Conservation (phyloP, 2,113 vertebrate species). For the Rhabdomys dilectus region DNA sequence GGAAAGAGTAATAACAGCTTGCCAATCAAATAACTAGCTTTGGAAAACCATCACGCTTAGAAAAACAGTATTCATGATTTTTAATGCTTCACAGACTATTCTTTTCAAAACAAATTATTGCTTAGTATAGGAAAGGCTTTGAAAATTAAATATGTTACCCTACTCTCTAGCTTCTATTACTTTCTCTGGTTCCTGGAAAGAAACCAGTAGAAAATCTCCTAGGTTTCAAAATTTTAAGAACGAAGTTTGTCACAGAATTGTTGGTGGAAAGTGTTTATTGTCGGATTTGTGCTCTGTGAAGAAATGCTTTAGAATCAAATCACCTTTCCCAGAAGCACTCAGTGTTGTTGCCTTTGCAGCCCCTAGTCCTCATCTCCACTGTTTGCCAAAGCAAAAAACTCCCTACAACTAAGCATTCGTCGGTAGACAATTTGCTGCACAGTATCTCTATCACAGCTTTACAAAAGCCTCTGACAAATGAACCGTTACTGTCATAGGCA, state of each 20-base stretch:
- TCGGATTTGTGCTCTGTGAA: slow-evolving; percentile 41
- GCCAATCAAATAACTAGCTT: not conserved
- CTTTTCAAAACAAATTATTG: not conserved
- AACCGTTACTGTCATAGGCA: slow-evolving; percentile 77
- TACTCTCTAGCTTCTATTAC: not conserved
- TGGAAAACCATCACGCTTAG: not conserved
- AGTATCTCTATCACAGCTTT: slow-evolving; percentile 76
- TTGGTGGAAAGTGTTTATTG: slow-evolving; percentile 40
- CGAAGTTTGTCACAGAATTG: slow-evolving; percentile 31
- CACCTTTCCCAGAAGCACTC: not conserved
- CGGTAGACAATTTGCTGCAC: slow-evolving; percentile 74
- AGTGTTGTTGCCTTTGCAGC: slow-evolving; percentile 35
- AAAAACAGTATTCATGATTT: slow-evolving; percentile 28
- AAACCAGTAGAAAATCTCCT: not conserved
- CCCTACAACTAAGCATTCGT: slow-evolving; percentile 42
- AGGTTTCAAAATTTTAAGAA: slow-evolving; percentile 15
- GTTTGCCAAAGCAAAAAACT: slow-evolving; percentile 63
- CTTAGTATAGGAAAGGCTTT: slow-evolving; percentile 16
- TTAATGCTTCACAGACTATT: not conserved
- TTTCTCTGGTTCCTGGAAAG: slow-evolving; percentile 5
- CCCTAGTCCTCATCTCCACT: not conserved
- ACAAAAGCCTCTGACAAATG: slow-evolving; percentile 82
- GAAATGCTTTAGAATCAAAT: slow-evolving; percentile 50
- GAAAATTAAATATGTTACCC: not conserved
- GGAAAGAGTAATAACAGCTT: not conserved